Evolutionary conservation across 2,797 vertebrate genomes (phyloP), one percentile per base, ranked within the genome.

Genomic region (Hypotaenidia okinawae): DNA sequence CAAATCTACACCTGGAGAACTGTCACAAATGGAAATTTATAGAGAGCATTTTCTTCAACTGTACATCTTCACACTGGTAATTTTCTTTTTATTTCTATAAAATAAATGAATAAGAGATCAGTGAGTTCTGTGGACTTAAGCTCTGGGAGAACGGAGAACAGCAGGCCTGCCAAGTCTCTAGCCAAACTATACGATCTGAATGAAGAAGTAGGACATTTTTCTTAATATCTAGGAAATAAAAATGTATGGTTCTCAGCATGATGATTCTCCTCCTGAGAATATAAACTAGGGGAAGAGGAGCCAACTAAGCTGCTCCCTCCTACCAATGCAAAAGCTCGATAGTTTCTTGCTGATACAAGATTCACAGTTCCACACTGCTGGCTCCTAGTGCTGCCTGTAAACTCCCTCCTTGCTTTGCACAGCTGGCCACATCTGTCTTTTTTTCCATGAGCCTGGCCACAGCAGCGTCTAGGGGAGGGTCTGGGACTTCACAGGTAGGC

Each of bases 181-280:
- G 59, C 87, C 72, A 76, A 93, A 57, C 55, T 76, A 52, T 32
- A 79, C 35, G 43, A 49, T 25, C 23, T 67, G 69, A 84, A 89
- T 90, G 85, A 90, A 89, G 90, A 64, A 93, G 79, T 35, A 73
- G 82, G 74, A 87, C 77, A 74, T 88, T 90, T 88, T 89, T 82
- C 85, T 94, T 90, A 54, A 58, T 76, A 77, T 76, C 67, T 49
- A 82, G 83, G 93, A 94, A 94, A 91, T 93, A 86, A 93, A 96
- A 96, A 88, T 45, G 55, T 84, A 63, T 59, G 55, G 59, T 69
- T 90, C 69, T 84, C 84, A 74, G 83, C 77, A 47, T 1, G n/a
- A 47, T 13, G 66, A 69, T 64, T 95, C 83, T 86, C 10, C 80
- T 84, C 64, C 85, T 58, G 70, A 91, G 91, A 93, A 87, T 68